Percentiles rank a stretch among this genome's conserved stretches.
phyloP scores from a whole-genome alignment of 2,797 vertebrate genomes.

The Rhabdomys pumilio region DNA sequence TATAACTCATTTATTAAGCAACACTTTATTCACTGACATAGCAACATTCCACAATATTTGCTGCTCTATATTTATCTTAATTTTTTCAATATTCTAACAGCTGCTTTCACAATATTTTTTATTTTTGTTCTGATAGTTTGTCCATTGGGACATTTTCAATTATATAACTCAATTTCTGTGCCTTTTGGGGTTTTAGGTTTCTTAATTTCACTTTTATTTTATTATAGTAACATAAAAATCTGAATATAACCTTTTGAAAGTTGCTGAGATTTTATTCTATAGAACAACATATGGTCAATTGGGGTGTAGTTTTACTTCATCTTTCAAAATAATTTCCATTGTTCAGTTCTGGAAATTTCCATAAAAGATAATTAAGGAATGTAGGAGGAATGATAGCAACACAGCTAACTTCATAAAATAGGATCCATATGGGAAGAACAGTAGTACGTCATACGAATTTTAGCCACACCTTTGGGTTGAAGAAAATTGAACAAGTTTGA shows the following conservation, averaged over 20 bases:
- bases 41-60: not conserved
- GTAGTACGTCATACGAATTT: not conserved
- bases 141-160: not conserved
- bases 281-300: not conserved
- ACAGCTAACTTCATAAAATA: not conserved
- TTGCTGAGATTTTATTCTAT: slow-evolving; percentile 7
- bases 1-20: not conserved
- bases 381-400: not conserved
- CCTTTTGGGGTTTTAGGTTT: not conserved
- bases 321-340: slow-evolving; percentile 56
- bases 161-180: slow-evolving; percentile 17
- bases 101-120: not conserved
- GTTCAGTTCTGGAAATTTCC: not conserved
- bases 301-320: not conserved
- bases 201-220: slow-evolving; percentile 22
- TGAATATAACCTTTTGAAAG: slow-evolving; percentile 22
- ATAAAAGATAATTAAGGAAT: not conserved
- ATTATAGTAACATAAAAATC: not conserved
- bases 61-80: not conserved
- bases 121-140: not conserved
- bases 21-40: not conserved
- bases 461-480: not conserved
- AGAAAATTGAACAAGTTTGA: not conserved
- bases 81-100: not conserved
- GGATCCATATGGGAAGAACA: not conserved